These are phyloP conservation scores for Diarsia rubi DNA, from an alignment of 2,888 invertebrate genomes.

Conservation along the genomic window DNA sequence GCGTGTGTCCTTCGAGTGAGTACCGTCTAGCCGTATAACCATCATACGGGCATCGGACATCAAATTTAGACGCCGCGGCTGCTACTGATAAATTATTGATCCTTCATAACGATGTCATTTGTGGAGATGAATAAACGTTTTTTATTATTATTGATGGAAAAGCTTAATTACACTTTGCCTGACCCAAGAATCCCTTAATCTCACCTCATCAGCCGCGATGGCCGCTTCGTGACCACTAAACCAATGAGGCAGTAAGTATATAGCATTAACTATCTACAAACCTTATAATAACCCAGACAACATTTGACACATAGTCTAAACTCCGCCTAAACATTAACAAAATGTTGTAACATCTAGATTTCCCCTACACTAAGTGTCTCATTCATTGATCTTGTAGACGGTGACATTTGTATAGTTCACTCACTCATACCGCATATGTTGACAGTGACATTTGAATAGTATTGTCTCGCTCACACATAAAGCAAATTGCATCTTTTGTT, in stretches of 20 bases:
- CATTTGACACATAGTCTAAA: slow-evolving; percentile 25
- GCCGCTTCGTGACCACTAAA: no score
- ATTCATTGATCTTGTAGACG: neutral
- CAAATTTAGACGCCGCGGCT: no score
- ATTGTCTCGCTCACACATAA: neutral
- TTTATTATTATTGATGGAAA: no score
- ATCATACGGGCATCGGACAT: no score
- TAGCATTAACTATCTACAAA: slow-evolving; percentile 11
- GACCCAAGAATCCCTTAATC: no score
- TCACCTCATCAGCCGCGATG: no score
- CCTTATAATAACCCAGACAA: slow-evolving; percentile 2
- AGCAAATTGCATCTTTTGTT: neutral
- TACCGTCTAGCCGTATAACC: neutral
- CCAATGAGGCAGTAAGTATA: no score
- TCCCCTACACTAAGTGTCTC: neutral
- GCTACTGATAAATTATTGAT: no score
- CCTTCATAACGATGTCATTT: no score
- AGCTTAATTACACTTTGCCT: no score
- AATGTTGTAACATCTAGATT: slow-evolving; percentile 49
- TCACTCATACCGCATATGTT: neutral
- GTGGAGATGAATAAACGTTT: no score
- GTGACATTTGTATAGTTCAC: neutral
- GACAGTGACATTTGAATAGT: neutral
- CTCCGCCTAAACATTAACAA: slow-evolving; percentile 39
- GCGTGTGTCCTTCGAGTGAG: neutral